These are phyloP conservation scores for Paramisgurnus dabryanus DNA, from an alignment of 2,113 vertebrate species.

Conservation along the genomic window DNA sequence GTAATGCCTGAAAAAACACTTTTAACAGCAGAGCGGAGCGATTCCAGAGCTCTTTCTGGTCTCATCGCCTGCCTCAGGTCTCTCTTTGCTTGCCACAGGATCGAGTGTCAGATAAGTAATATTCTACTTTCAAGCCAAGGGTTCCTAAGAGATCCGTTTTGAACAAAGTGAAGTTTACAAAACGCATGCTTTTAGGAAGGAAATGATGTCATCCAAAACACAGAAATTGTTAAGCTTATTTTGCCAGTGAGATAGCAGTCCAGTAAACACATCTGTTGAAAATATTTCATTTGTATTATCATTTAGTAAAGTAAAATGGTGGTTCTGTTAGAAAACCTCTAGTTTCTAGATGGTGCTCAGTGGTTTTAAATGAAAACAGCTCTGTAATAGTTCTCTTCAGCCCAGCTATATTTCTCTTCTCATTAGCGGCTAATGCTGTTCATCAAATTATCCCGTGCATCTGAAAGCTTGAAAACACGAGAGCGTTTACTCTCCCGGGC, in stretches of 20 bases:
- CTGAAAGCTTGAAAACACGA: slow-evolving; percentile 68
- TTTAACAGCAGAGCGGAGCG: slow-evolving; percentile 63
- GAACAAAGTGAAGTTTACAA: slow-evolving; percentile 31
- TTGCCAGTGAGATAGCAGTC: too few relatives aligned
- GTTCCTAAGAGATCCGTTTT: not conserved
- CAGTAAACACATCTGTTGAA: too few relatives aligned
- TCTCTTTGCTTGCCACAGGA: not conserved
- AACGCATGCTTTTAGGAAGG: not conserved
- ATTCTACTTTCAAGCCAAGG: slow-evolving; percentile 30
- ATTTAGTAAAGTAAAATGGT: not conserved
- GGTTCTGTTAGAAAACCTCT: not conserved
- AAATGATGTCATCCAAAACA: not conserved
- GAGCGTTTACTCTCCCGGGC: slow-evolving; percentile 64
- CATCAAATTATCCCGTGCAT: slow-evolving; percentile 69
- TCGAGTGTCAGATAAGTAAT: slow-evolving; percentile 25
- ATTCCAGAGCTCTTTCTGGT: slow-evolving; percentile 53
- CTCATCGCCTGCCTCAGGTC: slow-evolving; percentile 28
- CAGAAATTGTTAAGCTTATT: too few relatives aligned
- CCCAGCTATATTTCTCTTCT: slow-evolving; percentile 62
- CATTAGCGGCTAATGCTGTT: slow-evolving; percentile 64
- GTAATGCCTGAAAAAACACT: slow-evolving; percentile 63
- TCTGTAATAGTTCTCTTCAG: slow-evolving; percentile 8
- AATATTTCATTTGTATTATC: not conserved
- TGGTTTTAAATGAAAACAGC: slow-evolving; percentile 34
- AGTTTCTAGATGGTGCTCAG: slow-evolving; percentile 23